Base-by-base conservation (phyloP, 2,888 invertebrate genomes). In the Crepidodera aurea region DNA sequence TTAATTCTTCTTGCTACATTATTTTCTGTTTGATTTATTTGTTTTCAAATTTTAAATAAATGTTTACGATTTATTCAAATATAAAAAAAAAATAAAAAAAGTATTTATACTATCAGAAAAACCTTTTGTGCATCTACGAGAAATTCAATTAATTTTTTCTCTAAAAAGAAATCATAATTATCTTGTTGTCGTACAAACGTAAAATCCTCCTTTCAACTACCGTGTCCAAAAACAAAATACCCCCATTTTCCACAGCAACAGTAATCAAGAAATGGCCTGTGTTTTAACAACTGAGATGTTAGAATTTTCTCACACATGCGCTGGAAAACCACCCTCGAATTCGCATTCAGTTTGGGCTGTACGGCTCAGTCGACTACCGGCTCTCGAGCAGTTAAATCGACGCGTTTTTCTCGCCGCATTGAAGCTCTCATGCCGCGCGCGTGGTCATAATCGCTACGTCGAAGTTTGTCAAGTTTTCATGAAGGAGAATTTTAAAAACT, bases 221-320 rank as follows among this genome's bases (percentile, higher is more conserved):
- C 32, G 6, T 37, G 15, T 37, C 15, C 37, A 1, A 18, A 5
- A 40, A 40, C 25, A 39, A 39, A 48, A 57, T 39, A 27, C 27
- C 44, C 8, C 19, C n/a, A 58, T 58, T 42, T 42, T 29, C 44
- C 19, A 42, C 27, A 34, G 37, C 22, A 32, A 22, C 22, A 44
- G 40, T 55, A 60, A 55, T 55, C 48, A 60, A 50, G 50, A 55
- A 56, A 56, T 32, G 56, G 51, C 50, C 34, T 44, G 27, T 55
- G 50, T 61, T 42, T 44, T 56, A 56, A 51, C 61, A 56, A 61
- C 61, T 61, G 61, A 61, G 61, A 61, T 61, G 61, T 61, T 61
- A 51, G 56, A 34, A 51, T 61, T 61, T 51, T 51, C 56, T 44
- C 51, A 51, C 61, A 61, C 61, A 61, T 61, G 61, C 61, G 61